Conservation (phyloP, 2,888 invertebrate species). For the Teleiodes luculella region DNA sequence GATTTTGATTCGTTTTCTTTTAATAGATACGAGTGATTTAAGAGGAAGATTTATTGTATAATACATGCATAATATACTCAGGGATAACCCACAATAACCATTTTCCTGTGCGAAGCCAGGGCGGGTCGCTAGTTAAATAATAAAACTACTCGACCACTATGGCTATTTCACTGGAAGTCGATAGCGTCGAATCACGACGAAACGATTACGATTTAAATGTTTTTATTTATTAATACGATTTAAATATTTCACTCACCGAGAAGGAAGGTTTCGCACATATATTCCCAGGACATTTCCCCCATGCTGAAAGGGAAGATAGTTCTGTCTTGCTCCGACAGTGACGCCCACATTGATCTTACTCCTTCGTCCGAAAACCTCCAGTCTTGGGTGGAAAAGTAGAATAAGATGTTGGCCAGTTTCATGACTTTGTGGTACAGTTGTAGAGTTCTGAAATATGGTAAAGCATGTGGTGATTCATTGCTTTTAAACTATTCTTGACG, state of each 20-base stretch:
- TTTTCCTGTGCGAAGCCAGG: too few species aligned
- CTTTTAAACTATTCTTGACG: too few species aligned
- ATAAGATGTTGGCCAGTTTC: slow-evolving; percentile 83
- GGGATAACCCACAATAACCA: too few species aligned
- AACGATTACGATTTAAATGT: background rate
- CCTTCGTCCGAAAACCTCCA: slow-evolving; percentile 86
- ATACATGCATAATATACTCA: too few species aligned
- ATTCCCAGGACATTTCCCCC: slow-evolving; percentile 85
- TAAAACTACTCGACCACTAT: too few species aligned
- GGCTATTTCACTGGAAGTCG: too few species aligned
- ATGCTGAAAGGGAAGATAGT: slow-evolving; percentile 86
- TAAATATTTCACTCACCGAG: slow-evolving; percentile 57
- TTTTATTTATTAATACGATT: too few species aligned
- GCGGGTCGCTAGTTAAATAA: background rate
- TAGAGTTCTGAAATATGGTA: slow-evolving; percentile 79
- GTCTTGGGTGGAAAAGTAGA: slow-evolving; percentile 88
- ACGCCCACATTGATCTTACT: slow-evolving; percentile 77
- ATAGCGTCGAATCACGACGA: too few species aligned
- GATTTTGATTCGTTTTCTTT: too few species aligned
- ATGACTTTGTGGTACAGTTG: slow-evolving; percentile 87
- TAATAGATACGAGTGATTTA: too few species aligned
- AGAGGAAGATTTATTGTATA: too few species aligned
- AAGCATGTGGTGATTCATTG: too few species aligned
- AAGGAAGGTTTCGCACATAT: slow-evolving; percentile 59
- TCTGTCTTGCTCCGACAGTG: slow-evolving; percentile 77